phyloP scores from a whole-genome alignment of 1,140 invertebrate species.

The Leguminivora glycinivorella region DNA sequence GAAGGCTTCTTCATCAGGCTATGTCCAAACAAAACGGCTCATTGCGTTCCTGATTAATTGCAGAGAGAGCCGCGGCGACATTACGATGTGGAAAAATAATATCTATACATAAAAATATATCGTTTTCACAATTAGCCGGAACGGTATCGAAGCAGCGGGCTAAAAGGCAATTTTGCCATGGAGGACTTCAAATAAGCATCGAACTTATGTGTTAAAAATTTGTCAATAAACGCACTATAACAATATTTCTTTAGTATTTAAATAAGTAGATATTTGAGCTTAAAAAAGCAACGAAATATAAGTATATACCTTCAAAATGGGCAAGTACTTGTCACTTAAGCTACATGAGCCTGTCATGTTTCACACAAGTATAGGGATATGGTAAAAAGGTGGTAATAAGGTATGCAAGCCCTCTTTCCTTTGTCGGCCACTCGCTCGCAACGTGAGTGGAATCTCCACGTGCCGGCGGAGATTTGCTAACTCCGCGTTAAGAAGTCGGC shows the following conservation, averaged over 20 bases:
- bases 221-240: slow-evolving; percentile 29
- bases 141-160: background rate
- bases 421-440: slow-evolving; percentile 73
- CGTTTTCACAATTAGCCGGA: slow-evolving; percentile 13
- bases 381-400: slow-evolving; percentile 74
- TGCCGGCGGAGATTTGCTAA: slow-evolving; percentile 59
- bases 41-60: slow-evolving; percentile 76
- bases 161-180: slow-evolving; percentile 32
- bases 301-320: slow-evolving; percentile 37
- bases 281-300: slow-evolving; percentile 5
- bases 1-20: slow-evolving; percentile 70
- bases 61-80: slow-evolving; percentile 64
- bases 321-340: slow-evolving; percentile 65
- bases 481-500: slow-evolving; percentile 55
- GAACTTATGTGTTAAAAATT: slow-evolving; percentile 31
- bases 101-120: slow-evolving; percentile 3
- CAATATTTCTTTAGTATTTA: background rate
- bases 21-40: slow-evolving; percentile 74
- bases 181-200: too few species aligned
- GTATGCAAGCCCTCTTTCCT: slow-evolving; percentile 77
- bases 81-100: slow-evolving; percentile 65
- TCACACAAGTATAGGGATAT: slow-evolving; percentile 73
- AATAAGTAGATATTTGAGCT: background rate
- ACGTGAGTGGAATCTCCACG: slow-evolving; percentile 69
- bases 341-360: slow-evolving; percentile 62